Percentiles rank a stretch among this genome's conserved stretches.
Evolutionary conservation across 1,140 invertebrate species (phyloP).

Genomic region (Cotesia typhae): DNA sequence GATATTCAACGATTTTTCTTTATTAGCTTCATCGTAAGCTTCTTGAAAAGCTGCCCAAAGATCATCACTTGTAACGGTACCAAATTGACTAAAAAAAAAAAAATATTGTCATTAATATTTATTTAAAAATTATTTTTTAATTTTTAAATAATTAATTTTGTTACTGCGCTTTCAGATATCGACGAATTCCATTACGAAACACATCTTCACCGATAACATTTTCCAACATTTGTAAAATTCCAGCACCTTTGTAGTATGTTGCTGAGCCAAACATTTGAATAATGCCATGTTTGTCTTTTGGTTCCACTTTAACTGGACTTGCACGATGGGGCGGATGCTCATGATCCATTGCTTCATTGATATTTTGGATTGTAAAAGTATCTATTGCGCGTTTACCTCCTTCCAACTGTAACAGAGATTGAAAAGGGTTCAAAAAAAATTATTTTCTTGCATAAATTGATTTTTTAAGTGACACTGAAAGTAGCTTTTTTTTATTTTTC

Average conservation of each 20-base stretch:
- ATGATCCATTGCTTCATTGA: too few relatives aligned
- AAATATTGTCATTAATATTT: background rate
- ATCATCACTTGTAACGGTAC: constrained; percentile 83
- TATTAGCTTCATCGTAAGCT: constrained; percentile 61
- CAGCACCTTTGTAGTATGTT: constrained; percentile 71
- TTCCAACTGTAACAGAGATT: too few relatives aligned
- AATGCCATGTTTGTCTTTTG: constrained; percentile 75
- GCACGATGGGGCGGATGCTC: background rate
- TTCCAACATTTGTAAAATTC: constrained; percentile 65
- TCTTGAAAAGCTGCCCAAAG: constrained; percentile 77
- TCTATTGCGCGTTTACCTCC: background rate
- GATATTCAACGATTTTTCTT: constrained; percentile 52
- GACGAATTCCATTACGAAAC: constrained; percentile 58
- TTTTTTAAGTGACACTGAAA: too few relatives aligned
- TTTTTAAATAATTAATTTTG: background rate
- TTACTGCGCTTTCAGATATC: constrained; percentile 60
- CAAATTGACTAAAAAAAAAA: constrained; percentile 63
- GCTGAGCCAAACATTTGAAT: constrained; percentile 80
- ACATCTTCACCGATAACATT: constrained; percentile 61
- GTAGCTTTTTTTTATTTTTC: too few relatives aligned
- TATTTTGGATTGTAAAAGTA: background rate
- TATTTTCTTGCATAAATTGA: too few relatives aligned
- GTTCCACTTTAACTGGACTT: constrained; percentile 62
- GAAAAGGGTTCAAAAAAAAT: too few relatives aligned
- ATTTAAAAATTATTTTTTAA: too few relatives aligned